Conservation (phyloP, 2,888 invertebrate genomes). For the Hybos culiciformis region DNA sequence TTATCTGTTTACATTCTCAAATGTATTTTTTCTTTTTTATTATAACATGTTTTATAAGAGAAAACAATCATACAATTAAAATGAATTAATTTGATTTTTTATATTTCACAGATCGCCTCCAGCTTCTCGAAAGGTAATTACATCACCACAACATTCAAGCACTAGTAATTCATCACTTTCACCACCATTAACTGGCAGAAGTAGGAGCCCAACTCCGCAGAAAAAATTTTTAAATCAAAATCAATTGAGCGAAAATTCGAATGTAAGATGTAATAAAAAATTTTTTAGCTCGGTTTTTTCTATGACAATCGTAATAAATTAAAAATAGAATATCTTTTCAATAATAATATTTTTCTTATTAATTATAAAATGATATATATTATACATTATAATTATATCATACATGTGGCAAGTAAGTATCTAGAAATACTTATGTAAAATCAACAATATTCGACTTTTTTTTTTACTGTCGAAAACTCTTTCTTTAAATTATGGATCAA, state of each 20-base stretch:
- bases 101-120: conserved; percentile 30
- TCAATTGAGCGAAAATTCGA: conserved; percentile 2
- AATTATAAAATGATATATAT: too few relatives aligned
- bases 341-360: too few relatives aligned
- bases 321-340: too few relatives aligned
- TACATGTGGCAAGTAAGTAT: too few relatives aligned
- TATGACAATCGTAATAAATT: too few relatives aligned
- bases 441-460: too few relatives aligned
- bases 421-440: too few relatives aligned
- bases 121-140: conserved; percentile 26
- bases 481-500: too few relatives aligned
- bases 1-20: neutral
- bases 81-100: neutral
- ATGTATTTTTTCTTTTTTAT: neutral
- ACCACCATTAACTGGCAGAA: conserved; percentile 25
- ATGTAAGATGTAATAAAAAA: neutral
- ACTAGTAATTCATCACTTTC: conserved; percentile 8
- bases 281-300: neutral
- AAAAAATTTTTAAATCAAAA: conserved; percentile 35
- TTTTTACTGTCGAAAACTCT: too few relatives aligned
- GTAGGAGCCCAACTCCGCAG: conserved; percentile 40
- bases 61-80: neutral
- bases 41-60: neutral
- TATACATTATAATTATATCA: too few relatives aligned
- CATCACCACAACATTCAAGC: conserved; percentile 17